A percentile compares a stretch with the other conserved stretches of the same genome.
phyloP scores from a whole-genome alignment of 2,113 vertebrate genomes.

The Eulacestoma nigropectus region DNA sequence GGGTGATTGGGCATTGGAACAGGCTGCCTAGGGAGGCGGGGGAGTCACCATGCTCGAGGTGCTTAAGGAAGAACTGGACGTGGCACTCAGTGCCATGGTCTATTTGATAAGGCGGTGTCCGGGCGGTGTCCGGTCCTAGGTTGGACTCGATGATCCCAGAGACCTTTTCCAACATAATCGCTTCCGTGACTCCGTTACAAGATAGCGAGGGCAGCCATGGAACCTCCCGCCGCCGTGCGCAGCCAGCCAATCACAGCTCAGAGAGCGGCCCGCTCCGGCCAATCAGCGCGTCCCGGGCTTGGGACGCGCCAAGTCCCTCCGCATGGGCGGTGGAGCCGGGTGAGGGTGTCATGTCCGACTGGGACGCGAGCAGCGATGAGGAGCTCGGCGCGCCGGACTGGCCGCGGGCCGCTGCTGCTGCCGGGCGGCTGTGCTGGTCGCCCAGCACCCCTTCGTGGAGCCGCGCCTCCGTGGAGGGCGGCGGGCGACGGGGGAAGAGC shows the following conservation, averaged over 20 bases:
- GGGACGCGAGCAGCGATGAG: constrained; percentile 58
- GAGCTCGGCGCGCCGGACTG: fast-evolving
- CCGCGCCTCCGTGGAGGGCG: too few relatives aligned
- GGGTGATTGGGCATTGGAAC: background rate
- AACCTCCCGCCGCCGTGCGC: fast-evolving
- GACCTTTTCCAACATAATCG: fast-evolving
- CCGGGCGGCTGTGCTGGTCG: background rate
- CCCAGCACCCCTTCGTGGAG: background rate
- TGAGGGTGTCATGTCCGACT: constrained; percentile 47
- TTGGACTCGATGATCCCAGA: fast-evolving
- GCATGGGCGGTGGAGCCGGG: fast-evolving
- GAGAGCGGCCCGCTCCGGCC: background rate
- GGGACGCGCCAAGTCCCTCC: fast-evolving
- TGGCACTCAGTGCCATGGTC: fast-evolving
- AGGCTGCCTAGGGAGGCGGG: background rate
- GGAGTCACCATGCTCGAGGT: too few relatives aligned
- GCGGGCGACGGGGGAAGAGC: background rate
- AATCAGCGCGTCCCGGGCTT: background rate
- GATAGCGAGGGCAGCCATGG: fast-evolving
- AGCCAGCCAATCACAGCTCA: background rate
- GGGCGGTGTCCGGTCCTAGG: too few relatives aligned
- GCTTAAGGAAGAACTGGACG: too few relatives aligned
- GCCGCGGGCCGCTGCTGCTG: background rate
- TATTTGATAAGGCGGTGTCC: fast-evolving
- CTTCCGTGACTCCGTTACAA: fast-evolving